These are phyloP conservation scores for Turnix velox DNA, from an alignment of 2,113 vertebrate species.

Conservation along the genomic window DNA sequence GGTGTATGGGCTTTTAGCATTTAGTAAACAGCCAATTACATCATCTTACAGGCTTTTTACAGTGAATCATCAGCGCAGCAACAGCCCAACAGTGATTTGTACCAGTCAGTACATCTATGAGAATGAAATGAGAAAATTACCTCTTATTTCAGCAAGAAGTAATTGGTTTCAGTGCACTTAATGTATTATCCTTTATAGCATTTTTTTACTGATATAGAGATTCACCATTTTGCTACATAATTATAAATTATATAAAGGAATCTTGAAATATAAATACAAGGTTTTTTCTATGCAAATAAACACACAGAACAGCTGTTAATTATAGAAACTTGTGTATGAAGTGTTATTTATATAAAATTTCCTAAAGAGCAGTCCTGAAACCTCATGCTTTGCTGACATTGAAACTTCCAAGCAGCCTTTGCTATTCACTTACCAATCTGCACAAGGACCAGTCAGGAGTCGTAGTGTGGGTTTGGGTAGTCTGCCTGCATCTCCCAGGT, in stretches of 20 bases:
- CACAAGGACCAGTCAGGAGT: not conserved
- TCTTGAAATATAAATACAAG: conserved; percentile 5
- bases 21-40: conserved; percentile 68
- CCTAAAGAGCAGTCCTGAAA: not conserved
- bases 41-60: conserved; percentile 41
- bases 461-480: not conserved
- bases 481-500: not conserved
- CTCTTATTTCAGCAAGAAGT: conserved; percentile 65
- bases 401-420: not conserved
- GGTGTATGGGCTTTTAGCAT: conserved; percentile 21
- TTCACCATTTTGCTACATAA: conserved; percentile 34
- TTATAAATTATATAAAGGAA: conserved; percentile 30
- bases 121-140: conserved; percentile 67
- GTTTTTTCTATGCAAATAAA: not conserved
- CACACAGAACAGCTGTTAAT: not conserved
- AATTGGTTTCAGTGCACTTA: conserved; percentile 64
- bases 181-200: conserved; percentile 27
- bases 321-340: not conserved
- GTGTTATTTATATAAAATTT: not conserved
- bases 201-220: conserved; percentile 29
- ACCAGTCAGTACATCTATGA: conserved; percentile 40
- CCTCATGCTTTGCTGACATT: not conserved
- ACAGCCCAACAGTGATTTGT: conserved; percentile 57
- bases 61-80: conserved; percentile 68
- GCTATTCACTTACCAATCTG: not conserved